Percentiles rank a stretch among this genome's conserved stretches.
phyloP scores from a whole-genome alignment of 2,797 vertebrate genomes.

The Hipposideros larvatus region DNA sequence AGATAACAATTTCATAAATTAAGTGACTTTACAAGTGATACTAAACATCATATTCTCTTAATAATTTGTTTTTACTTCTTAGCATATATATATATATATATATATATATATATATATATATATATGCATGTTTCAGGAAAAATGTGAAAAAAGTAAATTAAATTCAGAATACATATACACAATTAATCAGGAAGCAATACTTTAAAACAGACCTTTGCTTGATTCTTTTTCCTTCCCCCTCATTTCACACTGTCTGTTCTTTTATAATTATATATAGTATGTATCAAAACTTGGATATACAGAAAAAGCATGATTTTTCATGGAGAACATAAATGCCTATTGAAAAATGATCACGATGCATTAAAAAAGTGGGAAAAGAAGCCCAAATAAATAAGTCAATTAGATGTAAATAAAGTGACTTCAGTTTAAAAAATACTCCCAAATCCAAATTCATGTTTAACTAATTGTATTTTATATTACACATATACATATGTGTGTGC shows the following conservation, averaged over 20 bases:
- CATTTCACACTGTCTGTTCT: conserved; percentile 42
- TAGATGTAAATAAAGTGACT: background rate
- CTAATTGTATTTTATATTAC: background rate
- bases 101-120: background rate
- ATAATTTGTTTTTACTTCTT: background rate
- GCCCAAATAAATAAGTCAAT: background rate
- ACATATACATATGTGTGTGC: background rate
- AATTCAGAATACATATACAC: background rate
- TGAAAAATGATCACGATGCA: conserved; percentile 52
- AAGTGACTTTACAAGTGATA: background rate
- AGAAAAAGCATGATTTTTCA: conserved; percentile 22
- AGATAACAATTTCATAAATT: background rate
- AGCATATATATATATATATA: background rate
- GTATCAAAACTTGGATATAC: conserved; percentile 38
- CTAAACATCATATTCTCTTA: background rate
- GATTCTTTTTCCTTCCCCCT: background rate
- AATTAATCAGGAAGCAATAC: background rate
- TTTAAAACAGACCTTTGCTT: conserved; percentile 66
- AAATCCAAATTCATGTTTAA: background rate
- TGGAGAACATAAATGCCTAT: conserved; percentile 25
- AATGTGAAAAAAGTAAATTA: background rate
- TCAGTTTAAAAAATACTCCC: background rate
- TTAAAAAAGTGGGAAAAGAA: background rate
- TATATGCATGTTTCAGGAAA: background rate
- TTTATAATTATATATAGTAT: conserved; percentile 29